Evolutionary conservation across 2,888 invertebrate species (phyloP), one percentile per base, ranked within the genome.

Genomic region (Chrysotoxum bicinctum): DNA sequence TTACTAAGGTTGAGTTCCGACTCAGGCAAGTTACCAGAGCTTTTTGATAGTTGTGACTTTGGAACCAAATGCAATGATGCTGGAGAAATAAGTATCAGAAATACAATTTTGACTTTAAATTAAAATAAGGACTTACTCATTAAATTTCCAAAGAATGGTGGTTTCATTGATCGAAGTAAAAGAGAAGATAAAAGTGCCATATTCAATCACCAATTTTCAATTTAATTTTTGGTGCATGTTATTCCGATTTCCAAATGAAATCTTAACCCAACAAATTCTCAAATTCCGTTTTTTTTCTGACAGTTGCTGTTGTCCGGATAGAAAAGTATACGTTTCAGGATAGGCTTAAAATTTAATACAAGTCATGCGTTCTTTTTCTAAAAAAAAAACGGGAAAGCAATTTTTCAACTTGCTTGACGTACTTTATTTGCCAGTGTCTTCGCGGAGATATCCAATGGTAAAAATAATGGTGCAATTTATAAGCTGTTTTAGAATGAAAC

Each of bases 161-260:
- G 12, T n/a, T 66, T 76, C 5, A 76, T 12, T 2, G 56, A 62
- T n/a, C n/a, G 40, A 40, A 70, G 5, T 0, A 66, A 16, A 7
- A 58, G 14, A n/a, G 48, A 32, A 5, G 58, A 66, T 37, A 81
- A 19, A 40, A 76, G 12, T 26, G 70, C 70, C 81, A 81, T 81
- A 4, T 48, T 62, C 1, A 7, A 21, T 10, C 0, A 16, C 32
- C 0, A 26, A 16, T 26, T 7, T 2, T 26, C 26, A 5, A 26
- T 26, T 50, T 35, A 52, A n/a, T 8, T n/a, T 30, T 54, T 30
- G 0, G 3, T 19, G 14, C n/a, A 23, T 4, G 2, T 60, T 6
- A 19, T 10, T 23, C 2, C 37, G 12, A 32, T 3, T 19, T 19
- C 4, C 19, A 37, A 58, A 14, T 23, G 2, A 58, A 54, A 54